Percentiles rank a stretch among this genome's conserved stretches.
These are phyloP conservation scores for Camponotus pennsylvanicus DNA, from an alignment of 1,140 invertebrate species.

Conservation along the genomic window DNA sequence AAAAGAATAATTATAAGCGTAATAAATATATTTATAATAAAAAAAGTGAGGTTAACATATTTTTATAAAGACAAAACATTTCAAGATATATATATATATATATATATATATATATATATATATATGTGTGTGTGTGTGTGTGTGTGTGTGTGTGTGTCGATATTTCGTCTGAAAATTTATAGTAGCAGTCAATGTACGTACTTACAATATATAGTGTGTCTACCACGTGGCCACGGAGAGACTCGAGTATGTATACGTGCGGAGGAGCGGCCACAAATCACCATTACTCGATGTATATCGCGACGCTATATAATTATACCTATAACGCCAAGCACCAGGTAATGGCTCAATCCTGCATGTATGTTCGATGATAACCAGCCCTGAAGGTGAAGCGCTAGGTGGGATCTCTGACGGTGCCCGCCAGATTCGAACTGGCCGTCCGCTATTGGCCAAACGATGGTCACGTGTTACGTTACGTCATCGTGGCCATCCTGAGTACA, in stretches of 20 bases:
- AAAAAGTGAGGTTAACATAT: background rate
- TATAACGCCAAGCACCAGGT: conserved; percentile 85
- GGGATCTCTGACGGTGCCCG: conserved; percentile 65
- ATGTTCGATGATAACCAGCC: conserved; percentile 83
- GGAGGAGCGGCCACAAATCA: conserved; percentile 83
- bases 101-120: background rate
- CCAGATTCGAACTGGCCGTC: conserved; percentile 77
- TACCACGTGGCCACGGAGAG: conserved; percentile 68
- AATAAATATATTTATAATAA: background rate
- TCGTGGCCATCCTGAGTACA: conserved; percentile 73
- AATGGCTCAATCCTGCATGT: conserved; percentile 86
- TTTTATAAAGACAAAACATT: conserved; percentile 14
- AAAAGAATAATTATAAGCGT: background rate
- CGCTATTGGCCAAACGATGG: conserved; percentile 61
- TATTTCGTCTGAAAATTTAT: conserved; percentile 41
- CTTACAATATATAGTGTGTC: conserved; percentile 52
- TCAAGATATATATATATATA: conserved; percentile 11
- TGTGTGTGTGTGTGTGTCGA: background rate
- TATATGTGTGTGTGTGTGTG: background rate
- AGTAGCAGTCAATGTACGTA: conserved; percentile 9
- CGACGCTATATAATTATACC: conserved; percentile 86
- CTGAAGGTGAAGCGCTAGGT: conserved; percentile 69
- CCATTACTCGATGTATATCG: conserved; percentile 86
- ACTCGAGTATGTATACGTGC: conserved; percentile 72
- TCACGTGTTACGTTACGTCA: conserved; percentile 78